Percentiles rank a stretch among this genome's conserved stretches.
Conservation (phyloP, 2,797 vertebrate species). For the Yasuhikotakia modesta region DNA sequence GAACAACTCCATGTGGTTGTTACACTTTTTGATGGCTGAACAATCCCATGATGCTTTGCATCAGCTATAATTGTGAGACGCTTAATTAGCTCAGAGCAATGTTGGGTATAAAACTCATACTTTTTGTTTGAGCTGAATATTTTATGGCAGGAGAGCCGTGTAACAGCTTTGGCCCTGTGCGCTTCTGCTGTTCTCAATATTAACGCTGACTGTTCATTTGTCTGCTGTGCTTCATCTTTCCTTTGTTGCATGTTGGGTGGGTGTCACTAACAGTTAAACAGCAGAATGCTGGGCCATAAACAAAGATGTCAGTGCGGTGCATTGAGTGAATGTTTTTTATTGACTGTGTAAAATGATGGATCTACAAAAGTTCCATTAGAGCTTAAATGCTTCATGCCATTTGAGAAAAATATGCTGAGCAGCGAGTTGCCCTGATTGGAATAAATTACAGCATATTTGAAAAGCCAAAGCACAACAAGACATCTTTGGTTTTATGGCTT, state of each 20-base stretch:
- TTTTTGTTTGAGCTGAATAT: background rate
- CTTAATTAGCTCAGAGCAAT: too few species aligned
- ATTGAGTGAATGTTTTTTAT: too few species aligned
- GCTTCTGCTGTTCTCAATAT: constrained; percentile 24
- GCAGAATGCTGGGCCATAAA: constrained; percentile 60
- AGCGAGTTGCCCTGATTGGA: background rate
- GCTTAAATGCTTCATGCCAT: background rate
- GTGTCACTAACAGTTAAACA: constrained; percentile 40
- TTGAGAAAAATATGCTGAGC: background rate
- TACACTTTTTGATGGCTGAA: too few species aligned
- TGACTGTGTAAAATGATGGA: background rate
- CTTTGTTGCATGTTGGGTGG: constrained; percentile 43
- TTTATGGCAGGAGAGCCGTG: constrained; percentile 3
- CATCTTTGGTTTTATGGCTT: constrained; percentile 47
- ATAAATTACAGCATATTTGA: background rate
- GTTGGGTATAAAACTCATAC: background rate
- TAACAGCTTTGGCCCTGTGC: constrained; percentile 57
- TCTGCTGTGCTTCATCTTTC: constrained; percentile 60
- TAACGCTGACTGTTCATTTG: constrained; percentile 59
- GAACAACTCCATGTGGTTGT: too few species aligned
- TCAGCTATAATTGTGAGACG: background rate
- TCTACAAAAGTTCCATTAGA: constrained; percentile 5
- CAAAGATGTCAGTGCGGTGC: constrained; percentile 60
- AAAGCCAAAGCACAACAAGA: background rate
- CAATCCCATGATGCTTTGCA: background rate